These are phyloP conservation scores for Sebastes diploproa DNA, from an alignment of 2,797 vertebrate species.

Conservation along the genomic window DNA sequence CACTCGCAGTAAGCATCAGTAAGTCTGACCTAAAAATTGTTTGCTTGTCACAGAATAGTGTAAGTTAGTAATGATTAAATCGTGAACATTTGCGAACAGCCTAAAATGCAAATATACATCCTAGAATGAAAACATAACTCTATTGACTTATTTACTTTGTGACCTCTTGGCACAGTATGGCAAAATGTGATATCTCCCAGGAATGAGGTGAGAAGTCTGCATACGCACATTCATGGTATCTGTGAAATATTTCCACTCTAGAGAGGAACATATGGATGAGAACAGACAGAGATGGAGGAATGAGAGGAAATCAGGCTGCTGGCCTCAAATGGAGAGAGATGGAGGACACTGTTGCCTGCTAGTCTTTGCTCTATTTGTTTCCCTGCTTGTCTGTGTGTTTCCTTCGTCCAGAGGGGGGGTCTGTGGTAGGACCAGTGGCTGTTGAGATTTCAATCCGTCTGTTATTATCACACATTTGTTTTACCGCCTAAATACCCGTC, in stretches of 20 bases:
- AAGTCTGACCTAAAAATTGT: background rate
- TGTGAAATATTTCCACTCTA: slow-evolving; percentile 71
- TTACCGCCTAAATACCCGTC: background rate
- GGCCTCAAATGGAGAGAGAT: background rate
- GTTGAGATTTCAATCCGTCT: background rate
- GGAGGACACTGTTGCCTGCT: background rate
- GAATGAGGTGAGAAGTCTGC: slow-evolving; percentile 53
- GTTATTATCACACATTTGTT: slow-evolving; percentile 25
- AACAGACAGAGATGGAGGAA: background rate
- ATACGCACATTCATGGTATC: slow-evolving; percentile 67
- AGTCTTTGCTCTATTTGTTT: background rate
- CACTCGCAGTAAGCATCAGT: background rate
- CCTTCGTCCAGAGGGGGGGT: slow-evolving; percentile 4
- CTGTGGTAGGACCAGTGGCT: background rate
- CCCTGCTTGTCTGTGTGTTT: background rate
- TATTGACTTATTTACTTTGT: background rate
- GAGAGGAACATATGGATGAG: slow-evolving; percentile 1
- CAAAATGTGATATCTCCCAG: slow-evolving; percentile 25
- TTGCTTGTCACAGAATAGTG: background rate
- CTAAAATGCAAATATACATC: background rate
- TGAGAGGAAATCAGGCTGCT: background rate
- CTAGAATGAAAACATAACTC: background rate
- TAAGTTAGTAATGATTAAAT: background rate
- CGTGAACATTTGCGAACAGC: rapidly evolving
- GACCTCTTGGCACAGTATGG: slow-evolving; percentile 13